These are phyloP conservation scores for Ataeniobius toweri DNA, from an alignment of 2,797 vertebrate genomes.

Conservation along the genomic window DNA sequence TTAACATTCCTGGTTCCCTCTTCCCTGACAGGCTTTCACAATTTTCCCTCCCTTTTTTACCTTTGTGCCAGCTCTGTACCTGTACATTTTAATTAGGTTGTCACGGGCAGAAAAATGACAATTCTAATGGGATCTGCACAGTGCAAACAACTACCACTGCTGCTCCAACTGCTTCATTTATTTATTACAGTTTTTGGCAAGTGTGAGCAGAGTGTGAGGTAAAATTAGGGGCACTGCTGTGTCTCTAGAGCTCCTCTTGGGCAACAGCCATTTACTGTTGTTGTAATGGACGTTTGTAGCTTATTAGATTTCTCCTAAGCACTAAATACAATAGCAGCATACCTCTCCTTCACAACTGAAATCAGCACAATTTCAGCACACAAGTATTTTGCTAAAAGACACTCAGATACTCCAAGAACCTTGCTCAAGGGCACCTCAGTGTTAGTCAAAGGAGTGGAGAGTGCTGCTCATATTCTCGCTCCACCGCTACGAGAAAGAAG, in stretches of 20 bases:
- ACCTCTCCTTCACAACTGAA: slow-evolving; percentile 28
- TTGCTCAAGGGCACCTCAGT: slow-evolving; percentile 65
- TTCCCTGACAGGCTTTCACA: slow-evolving; percentile 68
- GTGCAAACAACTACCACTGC: slow-evolving; percentile 56
- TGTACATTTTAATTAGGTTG: slow-evolving; percentile 79
- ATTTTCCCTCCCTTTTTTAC: slow-evolving; percentile 52
- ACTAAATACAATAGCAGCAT: background rate
- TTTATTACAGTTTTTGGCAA: slow-evolving; percentile 42
- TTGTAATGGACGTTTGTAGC: background rate
- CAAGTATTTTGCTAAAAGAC: slow-evolving; percentile 6
- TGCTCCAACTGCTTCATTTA: slow-evolving; percentile 36
- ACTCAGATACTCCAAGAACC: slow-evolving; percentile 29
- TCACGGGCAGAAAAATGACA: slow-evolving; percentile 65
- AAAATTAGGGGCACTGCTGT: slow-evolving; percentile 51
- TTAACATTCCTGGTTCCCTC: slow-evolving; percentile 51
- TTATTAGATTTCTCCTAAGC: slow-evolving; percentile 4
- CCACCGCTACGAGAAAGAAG: slow-evolving; percentile 42
- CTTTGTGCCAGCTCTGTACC: slow-evolving; percentile 62
- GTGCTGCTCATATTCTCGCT: slow-evolving; percentile 52
- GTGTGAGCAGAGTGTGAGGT: slow-evolving; percentile 31
- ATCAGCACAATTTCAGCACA: slow-evolving; percentile 26
- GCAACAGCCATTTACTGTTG: slow-evolving; percentile 18
- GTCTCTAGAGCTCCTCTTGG: slow-evolving; percentile 29
- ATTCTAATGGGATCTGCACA: slow-evolving; percentile 59
- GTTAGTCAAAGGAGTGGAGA: slow-evolving; percentile 55